Evolutionary conservation across 1,140 invertebrate genomes (phyloP).

Genomic region (Plodia interpunctella): DNA sequence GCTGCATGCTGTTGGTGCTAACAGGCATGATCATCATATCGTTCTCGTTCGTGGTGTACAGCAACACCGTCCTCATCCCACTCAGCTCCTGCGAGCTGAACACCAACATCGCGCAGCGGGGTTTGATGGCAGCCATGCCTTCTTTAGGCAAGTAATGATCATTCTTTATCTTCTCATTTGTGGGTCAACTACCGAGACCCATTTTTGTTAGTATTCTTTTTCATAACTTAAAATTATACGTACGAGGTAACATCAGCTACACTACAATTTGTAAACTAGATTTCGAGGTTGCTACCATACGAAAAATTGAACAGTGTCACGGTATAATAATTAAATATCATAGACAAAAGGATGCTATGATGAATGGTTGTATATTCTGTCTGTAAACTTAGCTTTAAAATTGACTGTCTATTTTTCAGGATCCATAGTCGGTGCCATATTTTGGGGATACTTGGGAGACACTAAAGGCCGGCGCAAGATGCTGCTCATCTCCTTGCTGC

Average conservation of each 20-base stretch:
- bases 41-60: constrained; percentile 9
- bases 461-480: constrained; percentile 76
- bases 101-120: constrained; percentile 14
- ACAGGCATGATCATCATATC: constrained; percentile 13
- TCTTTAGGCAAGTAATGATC: constrained; percentile 1
- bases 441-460: constrained; percentile 84
- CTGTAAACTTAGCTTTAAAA: too few species aligned
- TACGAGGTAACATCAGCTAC: too few species aligned
- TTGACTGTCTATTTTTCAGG: constrained; percentile 46
- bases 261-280: too few species aligned
- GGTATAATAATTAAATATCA: too few species aligned
- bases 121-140: constrained; percentile 10
- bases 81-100: constrained; percentile 16
- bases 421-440: constrained; percentile 72
- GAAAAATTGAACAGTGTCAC: too few species aligned
- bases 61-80: constrained; percentile 4
- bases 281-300: too few species aligned
- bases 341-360: too few species aligned
- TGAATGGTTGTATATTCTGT: too few species aligned
- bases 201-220: too few species aligned
- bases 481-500: constrained; percentile 41
- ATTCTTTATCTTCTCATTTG: too few species aligned
- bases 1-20: neutral
- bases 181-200: too few species aligned
- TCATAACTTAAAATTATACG: too few species aligned